Conservation (phyloP, 2,113 vertebrate species). For the Panthera leo region DNA sequence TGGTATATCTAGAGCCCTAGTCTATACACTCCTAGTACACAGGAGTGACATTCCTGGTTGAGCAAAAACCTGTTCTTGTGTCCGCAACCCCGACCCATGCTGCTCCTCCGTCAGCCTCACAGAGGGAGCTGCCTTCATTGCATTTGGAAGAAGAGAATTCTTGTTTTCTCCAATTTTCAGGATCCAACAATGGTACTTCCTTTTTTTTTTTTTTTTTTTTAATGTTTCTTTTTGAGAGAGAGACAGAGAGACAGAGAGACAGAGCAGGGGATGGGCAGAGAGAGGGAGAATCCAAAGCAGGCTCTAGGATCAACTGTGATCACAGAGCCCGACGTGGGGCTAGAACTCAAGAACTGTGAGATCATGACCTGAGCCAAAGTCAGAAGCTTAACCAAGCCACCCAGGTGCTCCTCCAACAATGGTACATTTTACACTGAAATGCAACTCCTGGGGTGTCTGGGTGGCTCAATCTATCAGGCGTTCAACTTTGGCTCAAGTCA, state of each 20-base stretch:
- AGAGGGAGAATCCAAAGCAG: too few species aligned
- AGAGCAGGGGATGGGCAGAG: too few species aligned
- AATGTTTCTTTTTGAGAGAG: too few species aligned
- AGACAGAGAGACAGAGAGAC: too few species aligned
- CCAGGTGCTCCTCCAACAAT: not conserved
- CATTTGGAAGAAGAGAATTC: not conserved
- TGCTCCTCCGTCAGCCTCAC: not conserved
- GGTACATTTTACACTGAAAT: not conserved
- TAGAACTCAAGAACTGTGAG: too few species aligned
- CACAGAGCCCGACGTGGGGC: too few species aligned
- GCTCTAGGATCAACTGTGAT: too few species aligned
- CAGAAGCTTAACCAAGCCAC: too few species aligned
- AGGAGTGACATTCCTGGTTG: not conserved
- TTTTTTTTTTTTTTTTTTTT: not conserved
- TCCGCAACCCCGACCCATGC: rapidly evolving
- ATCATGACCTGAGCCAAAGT: too few species aligned
- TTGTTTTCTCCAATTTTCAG: not conserved
- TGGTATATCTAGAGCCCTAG: not conserved
- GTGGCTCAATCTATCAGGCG: too few species aligned
- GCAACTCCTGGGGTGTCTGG: too few species aligned
- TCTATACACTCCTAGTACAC: not conserved
- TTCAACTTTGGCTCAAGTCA: too few species aligned
- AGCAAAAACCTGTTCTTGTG: not conserved
- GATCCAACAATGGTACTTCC: not conserved
- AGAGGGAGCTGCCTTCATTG: not conserved